Evolutionary conservation across 2,113 vertebrate species (phyloP).

Genomic region (Hydropotes inermis): DNA sequence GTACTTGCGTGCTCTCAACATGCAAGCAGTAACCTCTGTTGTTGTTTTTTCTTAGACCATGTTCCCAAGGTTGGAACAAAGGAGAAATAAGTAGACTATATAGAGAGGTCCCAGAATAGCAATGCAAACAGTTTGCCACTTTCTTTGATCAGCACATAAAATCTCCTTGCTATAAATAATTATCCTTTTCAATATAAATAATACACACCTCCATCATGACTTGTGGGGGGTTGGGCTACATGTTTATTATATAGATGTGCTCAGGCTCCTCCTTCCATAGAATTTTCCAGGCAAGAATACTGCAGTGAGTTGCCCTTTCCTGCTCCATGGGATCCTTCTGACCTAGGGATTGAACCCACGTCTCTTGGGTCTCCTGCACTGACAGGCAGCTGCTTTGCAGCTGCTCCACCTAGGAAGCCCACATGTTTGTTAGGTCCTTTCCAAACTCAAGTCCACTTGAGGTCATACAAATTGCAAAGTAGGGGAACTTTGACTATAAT

Average conservation of each 20-base stretch:
- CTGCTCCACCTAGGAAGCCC: background rate
- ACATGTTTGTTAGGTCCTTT: background rate
- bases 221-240: background rate
- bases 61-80: background rate
- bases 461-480: background rate
- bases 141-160: background rate
- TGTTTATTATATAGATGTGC: background rate
- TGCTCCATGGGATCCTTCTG: background rate
- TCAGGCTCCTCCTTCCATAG: background rate
- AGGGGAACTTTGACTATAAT: background rate
- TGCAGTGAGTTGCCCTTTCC: background rate
- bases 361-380: background rate
- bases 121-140: background rate
- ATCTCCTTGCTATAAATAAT: background rate
- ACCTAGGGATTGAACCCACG: background rate
- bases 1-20: background rate
- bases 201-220: background rate
- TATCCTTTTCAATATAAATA: background rate
- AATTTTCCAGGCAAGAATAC: background rate
- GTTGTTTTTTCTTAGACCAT: background rate
- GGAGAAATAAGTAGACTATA: background rate
- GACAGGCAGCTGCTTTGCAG: background rate
- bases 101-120: background rate
- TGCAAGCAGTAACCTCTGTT: background rate
- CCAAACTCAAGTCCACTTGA: background rate